A percentile compares a stretch with the other conserved stretches of the same genome.
Conservation (phyloP, 2,797 vertebrate genomes). For the Liparis tanakae region DNA sequence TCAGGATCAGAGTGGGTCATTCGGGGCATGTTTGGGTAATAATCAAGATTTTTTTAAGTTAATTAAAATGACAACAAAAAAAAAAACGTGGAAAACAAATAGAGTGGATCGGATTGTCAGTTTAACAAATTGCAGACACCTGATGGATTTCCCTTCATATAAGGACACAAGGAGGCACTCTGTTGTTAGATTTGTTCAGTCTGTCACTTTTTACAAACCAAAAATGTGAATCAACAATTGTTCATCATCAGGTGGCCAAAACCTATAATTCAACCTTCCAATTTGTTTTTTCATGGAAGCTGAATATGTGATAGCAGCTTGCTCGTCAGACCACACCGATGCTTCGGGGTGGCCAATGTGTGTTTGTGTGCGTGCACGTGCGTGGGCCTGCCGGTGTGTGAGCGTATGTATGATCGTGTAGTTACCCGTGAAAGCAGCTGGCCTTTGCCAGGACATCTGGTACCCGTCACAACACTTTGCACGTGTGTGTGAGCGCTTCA, state of each 20-base stretch:
- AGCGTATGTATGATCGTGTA: slow-evolving; percentile 6
- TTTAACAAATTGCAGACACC: background rate
- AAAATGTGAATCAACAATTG: background rate
- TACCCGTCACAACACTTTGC: slow-evolving; percentile 67
- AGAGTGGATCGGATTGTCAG: slow-evolving; percentile 1
- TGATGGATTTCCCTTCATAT: background rate
- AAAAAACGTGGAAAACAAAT: background rate
- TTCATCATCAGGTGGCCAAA: slow-evolving; percentile 12
- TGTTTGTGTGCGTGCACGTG: slow-evolving; percentile 1
- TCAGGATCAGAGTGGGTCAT: background rate
- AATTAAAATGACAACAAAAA: background rate
- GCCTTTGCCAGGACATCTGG: slow-evolving; percentile 74
- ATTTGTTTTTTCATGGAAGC: slow-evolving; percentile 21
- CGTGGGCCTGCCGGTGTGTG: background rate
- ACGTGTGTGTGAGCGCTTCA: slow-evolving; percentile 54
- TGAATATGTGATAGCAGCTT: slow-evolving; percentile 16
- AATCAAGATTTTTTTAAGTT: background rate
- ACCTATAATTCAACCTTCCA: background rate
- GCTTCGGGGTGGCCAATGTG: slow-evolving; percentile 20
- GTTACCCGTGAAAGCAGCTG: slow-evolving; percentile 54
- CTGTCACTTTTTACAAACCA: background rate
- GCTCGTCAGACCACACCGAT: slow-evolving; percentile 25
- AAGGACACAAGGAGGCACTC: background rate
- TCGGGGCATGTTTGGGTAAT: background rate
- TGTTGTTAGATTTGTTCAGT: background rate